phyloP scores from a whole-genome alignment of 2,113 vertebrate genomes.

The Theristicus caerulescens region DNA sequence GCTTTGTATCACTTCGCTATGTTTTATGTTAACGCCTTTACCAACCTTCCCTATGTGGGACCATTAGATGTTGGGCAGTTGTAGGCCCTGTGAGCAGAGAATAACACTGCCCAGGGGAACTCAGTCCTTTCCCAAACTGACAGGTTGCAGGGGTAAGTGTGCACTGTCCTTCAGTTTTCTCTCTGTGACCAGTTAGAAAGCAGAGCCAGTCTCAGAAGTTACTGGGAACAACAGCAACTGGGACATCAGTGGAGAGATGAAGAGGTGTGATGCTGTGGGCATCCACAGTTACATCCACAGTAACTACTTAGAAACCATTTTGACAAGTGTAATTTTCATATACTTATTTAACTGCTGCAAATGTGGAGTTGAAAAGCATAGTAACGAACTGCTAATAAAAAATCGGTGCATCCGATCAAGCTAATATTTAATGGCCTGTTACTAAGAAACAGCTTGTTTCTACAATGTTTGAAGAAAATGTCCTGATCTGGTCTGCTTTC shows the following conservation, averaged over 20 bases:
- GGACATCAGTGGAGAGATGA: background rate
- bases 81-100: background rate
- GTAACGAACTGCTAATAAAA: background rate
- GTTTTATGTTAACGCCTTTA: background rate
- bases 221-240: background rate
- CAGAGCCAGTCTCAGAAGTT: background rate
- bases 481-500: background rate
- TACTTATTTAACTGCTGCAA: background rate
- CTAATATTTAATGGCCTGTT: background rate
- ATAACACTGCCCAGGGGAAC: background rate
- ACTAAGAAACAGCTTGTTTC: background rate
- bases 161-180: background rate
- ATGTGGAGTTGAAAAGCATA: background rate
- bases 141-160: background rate
- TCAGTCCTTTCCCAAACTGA: background rate
- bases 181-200: background rate
- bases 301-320: background rate
- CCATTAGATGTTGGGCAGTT: background rate
- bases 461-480: background rate
- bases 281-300: background rate
- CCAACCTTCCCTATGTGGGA: background rate
- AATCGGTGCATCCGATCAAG: accelerated
- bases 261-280: background rate
- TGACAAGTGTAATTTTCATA: background rate
- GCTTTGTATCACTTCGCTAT: background rate